phyloP scores from a whole-genome alignment of 2,113 vertebrate genomes.

The Galbula dea region DNA sequence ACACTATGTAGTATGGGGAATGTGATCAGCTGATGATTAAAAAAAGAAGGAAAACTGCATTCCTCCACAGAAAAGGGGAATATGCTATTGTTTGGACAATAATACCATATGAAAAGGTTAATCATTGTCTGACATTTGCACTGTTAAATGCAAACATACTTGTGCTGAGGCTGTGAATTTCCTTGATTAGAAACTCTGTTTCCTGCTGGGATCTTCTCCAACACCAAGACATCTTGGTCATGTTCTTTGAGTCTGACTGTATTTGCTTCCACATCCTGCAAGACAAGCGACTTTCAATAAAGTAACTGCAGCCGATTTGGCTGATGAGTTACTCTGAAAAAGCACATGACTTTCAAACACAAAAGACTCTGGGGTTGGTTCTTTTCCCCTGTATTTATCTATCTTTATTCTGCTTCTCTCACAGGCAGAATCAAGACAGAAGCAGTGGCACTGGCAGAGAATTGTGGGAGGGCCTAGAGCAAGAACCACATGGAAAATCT shows the following conservation, averaged over 20 bases:
- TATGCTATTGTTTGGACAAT: constrained; percentile 61
- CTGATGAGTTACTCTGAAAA: constrained; percentile 1
- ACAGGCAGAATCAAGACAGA: neutral
- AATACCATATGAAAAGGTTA: constrained; percentile 66
- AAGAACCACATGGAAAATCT: neutral
- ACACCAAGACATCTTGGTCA: constrained; percentile 94
- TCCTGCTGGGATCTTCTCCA: constrained; percentile 90
- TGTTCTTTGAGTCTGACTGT: constrained; percentile 99
- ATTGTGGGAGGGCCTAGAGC: neutral
- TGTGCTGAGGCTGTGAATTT: constrained; percentile 86
- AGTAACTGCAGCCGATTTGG: constrained; percentile 6
- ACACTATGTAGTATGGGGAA: constrained; percentile 31
- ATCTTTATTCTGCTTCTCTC: neutral
- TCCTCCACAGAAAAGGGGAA: constrained; percentile 34
- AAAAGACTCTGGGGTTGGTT: neutral
- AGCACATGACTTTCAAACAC: neutral
- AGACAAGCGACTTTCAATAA: constrained; percentile 67
- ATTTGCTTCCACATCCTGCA: constrained; percentile 97
- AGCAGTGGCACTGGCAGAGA: neutral
- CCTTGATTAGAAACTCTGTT: constrained; percentile 82
- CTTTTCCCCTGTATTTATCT: neutral
- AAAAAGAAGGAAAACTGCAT: neutral
- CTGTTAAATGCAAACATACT: constrained; percentile 82
- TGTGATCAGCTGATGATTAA: constrained; percentile 51
- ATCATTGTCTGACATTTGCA: constrained; percentile 64